phyloP scores from a whole-genome alignment of 2,797 vertebrate species.

The Salarias fasciatus region DNA sequence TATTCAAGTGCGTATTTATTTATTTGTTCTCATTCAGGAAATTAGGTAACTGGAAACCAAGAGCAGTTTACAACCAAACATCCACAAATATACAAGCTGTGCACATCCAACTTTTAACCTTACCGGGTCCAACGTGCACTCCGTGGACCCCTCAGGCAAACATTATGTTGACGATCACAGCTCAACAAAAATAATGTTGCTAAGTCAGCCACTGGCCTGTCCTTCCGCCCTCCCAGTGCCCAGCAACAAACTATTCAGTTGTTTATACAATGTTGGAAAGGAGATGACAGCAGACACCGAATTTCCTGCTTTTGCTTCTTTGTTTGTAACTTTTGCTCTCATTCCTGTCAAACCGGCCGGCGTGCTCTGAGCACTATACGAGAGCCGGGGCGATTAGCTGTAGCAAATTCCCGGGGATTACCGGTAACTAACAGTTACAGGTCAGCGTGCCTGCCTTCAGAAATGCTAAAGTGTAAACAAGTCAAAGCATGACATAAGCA shows the following conservation, averaged over 20 bases:
- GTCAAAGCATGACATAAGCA: conserved; percentile 75
- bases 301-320: conserved; percentile 72
- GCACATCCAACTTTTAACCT: conserved; percentile 75
- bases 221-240: conserved; percentile 62
- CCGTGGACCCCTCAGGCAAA: conserved; percentile 64
- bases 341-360: conserved; percentile 52
- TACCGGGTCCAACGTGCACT: conserved; percentile 61
- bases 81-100: conserved; percentile 81
- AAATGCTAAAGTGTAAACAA: conserved; percentile 75
- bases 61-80: conserved; percentile 78
- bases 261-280: conserved; percentile 59
- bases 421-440: conserved; percentile 70
- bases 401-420: conserved; percentile 73
- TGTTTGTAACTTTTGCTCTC: conserved; percentile 53
- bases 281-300: conserved; percentile 45
- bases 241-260: conserved; percentile 67
- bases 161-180: conserved; percentile 64
- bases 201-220: conserved; percentile 64
- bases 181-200: conserved; percentile 74
- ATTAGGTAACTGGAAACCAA: conserved; percentile 82
- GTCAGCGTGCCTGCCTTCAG: conserved; percentile 57
- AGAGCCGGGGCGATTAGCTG: conserved; percentile 65
- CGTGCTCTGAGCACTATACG: conserved; percentile 48
- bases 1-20: conserved; percentile 77
- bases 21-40: conserved; percentile 82